phyloP scores from a whole-genome alignment of 2,113 vertebrate genomes.

The Falcunculus frontatus region DNA sequence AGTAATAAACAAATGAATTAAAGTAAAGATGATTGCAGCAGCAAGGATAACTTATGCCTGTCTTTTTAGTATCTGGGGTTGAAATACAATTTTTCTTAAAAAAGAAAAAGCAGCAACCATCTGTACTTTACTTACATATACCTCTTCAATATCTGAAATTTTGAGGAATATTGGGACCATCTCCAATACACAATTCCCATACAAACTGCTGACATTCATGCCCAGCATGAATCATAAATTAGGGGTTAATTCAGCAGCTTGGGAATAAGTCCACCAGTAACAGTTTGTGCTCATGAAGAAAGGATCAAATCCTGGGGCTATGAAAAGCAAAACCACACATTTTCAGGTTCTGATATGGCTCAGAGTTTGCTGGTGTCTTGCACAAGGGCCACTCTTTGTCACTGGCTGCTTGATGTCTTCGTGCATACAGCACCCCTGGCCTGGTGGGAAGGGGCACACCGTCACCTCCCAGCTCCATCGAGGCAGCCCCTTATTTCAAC shows the following conservation, averaged over 20 bases:
- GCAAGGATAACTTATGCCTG: neutral
- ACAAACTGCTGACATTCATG: neutral
- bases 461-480: neutral
- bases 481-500: neutral
- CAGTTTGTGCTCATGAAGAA: neutral
- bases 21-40: neutral
- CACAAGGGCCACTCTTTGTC: neutral
- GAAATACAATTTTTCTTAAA: neutral
- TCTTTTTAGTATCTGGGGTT: neutral
- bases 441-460: neutral
- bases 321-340: neutral
- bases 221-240: neutral
- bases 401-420: neutral
- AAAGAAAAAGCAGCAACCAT: neutral
- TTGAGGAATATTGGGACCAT: neutral
- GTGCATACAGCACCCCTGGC: neutral
- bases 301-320: neutral
- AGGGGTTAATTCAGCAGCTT: neutral
- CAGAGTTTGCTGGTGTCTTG: neutral
- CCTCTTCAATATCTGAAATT: neutral
- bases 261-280: neutral
- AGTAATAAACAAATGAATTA: neutral
- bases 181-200: neutral
- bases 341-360: neutral
- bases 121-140: neutral